Base-by-base conservation (phyloP, 2,797 vertebrate genomes). In the Crax fasciolata region DNA sequence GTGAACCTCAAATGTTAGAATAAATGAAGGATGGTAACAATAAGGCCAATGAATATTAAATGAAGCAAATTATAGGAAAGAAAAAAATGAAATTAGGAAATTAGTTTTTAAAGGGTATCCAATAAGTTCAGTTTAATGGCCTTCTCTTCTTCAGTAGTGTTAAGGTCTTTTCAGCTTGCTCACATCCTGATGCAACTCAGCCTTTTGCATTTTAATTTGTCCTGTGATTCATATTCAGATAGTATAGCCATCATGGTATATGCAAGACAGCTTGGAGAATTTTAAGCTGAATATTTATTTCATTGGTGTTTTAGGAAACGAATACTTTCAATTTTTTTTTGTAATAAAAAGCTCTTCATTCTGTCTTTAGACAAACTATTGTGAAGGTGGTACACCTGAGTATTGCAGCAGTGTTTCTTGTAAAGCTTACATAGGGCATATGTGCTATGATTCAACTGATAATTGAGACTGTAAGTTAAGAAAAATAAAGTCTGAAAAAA, bases 31-130 rank as follows among this genome's bases (percentile, higher is more conserved):
- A 94, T 77, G 39, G 23, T 51, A 85, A 87, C 46, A 85, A 75
- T 89, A 83, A 91, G 28, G 10, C 23, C 11, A 79, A 89, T 92
- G 66, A 94, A 91, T 95, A 84, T 84, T 87, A 92, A 92, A 94
- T 83, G 28, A 87, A 88, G 59, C 10, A 73, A 94, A 92, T 70
- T 62, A 70, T 38, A 70, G 28, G 73, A 73, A 81, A 87, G 58
- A 79, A 95, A 87, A 55, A 92, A 94, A 86, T 48, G 51, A 82
- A 90, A 77, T 91, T 90, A 90, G 58, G 58, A 85, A 93, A 89
- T 93, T 52, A 72, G 21, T 83, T 96, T 94, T 80, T 57, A 91
- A 96, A 46, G 19, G 10, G 10, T 80, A 52, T 84, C 65, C 85
- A 72, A 39, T 74, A 96, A 78, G 23, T 89, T 87, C 43, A 63